These are phyloP conservation scores for Lophura nycthemera DNA, from an alignment of 2,113 vertebrate genomes.

Conservation along the genomic window DNA sequence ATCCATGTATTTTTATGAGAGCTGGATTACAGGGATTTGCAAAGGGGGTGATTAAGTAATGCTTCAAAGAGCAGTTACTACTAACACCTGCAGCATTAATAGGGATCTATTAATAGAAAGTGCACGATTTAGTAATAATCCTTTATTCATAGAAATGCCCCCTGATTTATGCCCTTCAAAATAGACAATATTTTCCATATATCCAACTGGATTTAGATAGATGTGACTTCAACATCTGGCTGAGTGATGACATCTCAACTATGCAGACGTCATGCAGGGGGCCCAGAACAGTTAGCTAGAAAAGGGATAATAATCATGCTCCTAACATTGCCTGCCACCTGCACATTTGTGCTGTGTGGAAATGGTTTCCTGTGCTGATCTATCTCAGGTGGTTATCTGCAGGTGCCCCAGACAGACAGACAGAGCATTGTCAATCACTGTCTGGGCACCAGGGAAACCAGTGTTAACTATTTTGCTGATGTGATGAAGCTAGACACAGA, in stretches of 20 bases:
- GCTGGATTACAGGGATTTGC: constrained; percentile 81
- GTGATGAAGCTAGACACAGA: background rate
- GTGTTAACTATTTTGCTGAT: background rate
- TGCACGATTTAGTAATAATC: constrained; percentile 67
- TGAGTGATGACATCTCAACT: constrained; percentile 69
- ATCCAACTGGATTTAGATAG: constrained; percentile 49
- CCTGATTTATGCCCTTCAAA: constrained; percentile 68
- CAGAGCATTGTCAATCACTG: constrained; percentile 51
- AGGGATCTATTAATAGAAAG: constrained; percentile 76
- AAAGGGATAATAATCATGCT: constrained; percentile 54
- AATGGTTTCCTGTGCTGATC: constrained; percentile 67
- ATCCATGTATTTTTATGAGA: constrained; percentile 82
- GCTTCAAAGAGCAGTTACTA: constrained; percentile 77
- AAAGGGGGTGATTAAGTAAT: constrained; percentile 73
- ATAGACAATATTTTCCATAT: constrained; percentile 48
- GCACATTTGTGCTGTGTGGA: constrained; percentile 41
- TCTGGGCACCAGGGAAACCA: background rate
- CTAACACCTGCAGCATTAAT: constrained; percentile 81
- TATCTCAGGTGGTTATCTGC: constrained; percentile 64
- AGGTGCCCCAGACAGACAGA: constrained; percentile 44
- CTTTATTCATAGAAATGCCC: constrained; percentile 66
- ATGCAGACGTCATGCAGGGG: constrained; percentile 46
- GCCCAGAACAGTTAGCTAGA: constrained; percentile 34
- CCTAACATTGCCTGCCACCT: constrained; percentile 56
- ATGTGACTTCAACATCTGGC: constrained; percentile 74